phyloP scores from a whole-genome alignment of 2,113 vertebrate genomes.

The Notechis scutatus region DNA sequence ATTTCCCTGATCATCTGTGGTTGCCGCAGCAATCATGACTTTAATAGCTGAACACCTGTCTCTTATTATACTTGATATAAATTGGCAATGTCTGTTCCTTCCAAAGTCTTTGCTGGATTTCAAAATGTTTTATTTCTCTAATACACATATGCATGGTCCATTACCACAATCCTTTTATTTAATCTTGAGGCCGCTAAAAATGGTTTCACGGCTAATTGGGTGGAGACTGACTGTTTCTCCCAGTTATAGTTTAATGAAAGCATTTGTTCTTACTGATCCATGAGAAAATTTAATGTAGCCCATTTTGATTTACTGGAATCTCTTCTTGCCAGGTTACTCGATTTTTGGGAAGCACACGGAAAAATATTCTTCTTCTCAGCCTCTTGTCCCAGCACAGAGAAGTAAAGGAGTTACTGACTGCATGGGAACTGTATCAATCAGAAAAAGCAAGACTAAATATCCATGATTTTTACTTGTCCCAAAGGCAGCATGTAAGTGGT shows the following conservation, averaged over 20 bases:
- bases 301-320: constrained; percentile 35
- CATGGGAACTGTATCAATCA: not conserved
- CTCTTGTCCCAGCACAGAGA: not conserved
- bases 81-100: constrained; percentile 58
- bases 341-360: constrained; percentile 35
- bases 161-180: constrained; percentile 61
- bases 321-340: constrained; percentile 43
- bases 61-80: constrained; percentile 59
- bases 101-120: constrained; percentile 34
- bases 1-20: constrained; percentile 52
- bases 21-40: constrained; percentile 47
- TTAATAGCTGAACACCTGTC: constrained; percentile 64
- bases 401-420: constrained; percentile 23
- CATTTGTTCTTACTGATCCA: constrained; percentile 45
- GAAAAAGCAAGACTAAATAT: not conserved
- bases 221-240: constrained; percentile 45
- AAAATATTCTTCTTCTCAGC: constrained; percentile 27
- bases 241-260: constrained; percentile 47
- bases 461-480: not conserved
- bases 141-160: constrained; percentile 54
- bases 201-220: constrained; percentile 62
- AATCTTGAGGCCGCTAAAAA: constrained; percentile 57
- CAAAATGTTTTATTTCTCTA: constrained; percentile 49
- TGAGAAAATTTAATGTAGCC: constrained; percentile 27
- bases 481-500: not conserved